Evolutionary conservation across 2,113 vertebrate species (phyloP).

Genomic region (Myocastor coypus): DNA sequence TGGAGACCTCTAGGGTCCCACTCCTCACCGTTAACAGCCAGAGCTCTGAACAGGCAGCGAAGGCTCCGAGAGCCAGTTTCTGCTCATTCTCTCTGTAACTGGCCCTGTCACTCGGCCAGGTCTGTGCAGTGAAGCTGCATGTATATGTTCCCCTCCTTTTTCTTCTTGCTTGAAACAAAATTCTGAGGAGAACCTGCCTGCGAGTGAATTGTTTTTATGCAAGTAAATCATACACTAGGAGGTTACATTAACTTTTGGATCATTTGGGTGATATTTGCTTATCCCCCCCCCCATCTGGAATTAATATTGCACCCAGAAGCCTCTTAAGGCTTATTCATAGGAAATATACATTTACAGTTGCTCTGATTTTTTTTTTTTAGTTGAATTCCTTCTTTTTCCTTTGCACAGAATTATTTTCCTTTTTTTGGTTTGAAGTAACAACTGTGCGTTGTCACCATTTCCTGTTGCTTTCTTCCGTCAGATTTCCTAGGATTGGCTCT

Average conservation of each 20-base stretch:
- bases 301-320: constrained; percentile 54
- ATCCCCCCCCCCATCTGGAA: constrained; percentile 54
- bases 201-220: constrained; percentile 13
- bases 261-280: constrained; percentile 56
- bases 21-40: not conserved
- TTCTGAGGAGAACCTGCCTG: not conserved
- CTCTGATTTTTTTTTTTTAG: not conserved
- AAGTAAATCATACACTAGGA: constrained; percentile 38
- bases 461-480: not conserved
- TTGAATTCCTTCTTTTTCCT: not conserved
- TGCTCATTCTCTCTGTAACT: not conserved
- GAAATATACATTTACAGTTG: constrained; percentile 22
- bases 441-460: not conserved
- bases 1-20: not conserved
- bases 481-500: not conserved
- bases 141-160: not conserved
- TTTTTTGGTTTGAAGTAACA: not conserved
- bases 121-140: not conserved
- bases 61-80: not conserved
- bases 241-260: constrained; percentile 45
- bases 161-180: constrained; percentile 10
- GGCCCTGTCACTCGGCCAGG: not conserved
- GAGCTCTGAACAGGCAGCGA: not conserved
- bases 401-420: not conserved
- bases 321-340: not conserved